Conservation (phyloP, 2,888 invertebrate genomes). For the Cosmia pyralina region DNA sequence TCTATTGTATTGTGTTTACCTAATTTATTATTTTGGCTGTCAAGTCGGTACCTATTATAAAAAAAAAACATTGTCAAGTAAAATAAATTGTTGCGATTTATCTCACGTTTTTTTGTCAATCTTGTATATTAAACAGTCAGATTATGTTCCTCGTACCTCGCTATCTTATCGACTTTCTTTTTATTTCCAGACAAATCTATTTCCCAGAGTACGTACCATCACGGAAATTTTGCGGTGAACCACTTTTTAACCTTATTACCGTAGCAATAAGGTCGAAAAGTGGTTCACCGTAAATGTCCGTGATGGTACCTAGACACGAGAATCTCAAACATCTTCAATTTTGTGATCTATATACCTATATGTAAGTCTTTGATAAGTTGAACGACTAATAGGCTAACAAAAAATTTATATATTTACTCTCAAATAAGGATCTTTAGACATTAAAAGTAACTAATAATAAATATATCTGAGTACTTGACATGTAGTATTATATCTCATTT, state of each 20-base stretch:
- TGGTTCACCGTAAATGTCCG: no score
- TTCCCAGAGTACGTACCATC: no score
- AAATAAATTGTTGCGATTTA: conserved; percentile 38
- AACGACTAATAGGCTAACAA: no score
- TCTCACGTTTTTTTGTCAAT: conserved; percentile 19
- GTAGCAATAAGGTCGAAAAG: no score
- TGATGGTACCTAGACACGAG: no score
- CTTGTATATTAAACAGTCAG: background rate
- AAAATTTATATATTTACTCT: no score
- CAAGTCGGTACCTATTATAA: conserved; percentile 7
- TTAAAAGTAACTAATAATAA: conserved; percentile 18
- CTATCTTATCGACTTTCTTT: conserved; percentile 33
- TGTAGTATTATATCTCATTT: conserved; percentile 3
- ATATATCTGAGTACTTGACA: conserved; percentile 8
- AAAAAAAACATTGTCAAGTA: conserved; percentile 14
- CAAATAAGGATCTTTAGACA: no score
- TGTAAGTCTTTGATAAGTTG: no score
- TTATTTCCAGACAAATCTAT: background rate
- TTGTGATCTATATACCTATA: no score
- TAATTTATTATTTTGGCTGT: conserved; percentile 47
- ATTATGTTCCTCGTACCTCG: background rate
- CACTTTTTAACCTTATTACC: no score
- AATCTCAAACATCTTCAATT: no score
- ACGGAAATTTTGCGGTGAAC: no score
- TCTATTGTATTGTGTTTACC: conserved; percentile 27